Evolutionary conservation across 2,888 invertebrate genomes (phyloP).

Genomic region (Geotrupes spiniger): DNA sequence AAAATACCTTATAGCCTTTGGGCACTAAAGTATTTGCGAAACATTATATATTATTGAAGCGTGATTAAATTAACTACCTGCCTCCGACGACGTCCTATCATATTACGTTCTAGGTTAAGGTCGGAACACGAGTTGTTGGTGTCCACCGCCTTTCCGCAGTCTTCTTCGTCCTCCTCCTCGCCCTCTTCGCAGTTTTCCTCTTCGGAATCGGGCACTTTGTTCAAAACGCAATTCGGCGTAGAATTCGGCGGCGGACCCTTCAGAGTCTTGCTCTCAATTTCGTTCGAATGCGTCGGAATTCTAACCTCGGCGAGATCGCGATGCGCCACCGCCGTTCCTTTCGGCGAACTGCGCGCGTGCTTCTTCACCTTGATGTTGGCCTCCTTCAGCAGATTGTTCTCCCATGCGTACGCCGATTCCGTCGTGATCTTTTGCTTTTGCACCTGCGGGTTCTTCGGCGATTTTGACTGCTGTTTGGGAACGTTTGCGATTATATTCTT

Average conservation of each 20-base stretch:
- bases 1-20: too few species aligned
- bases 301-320: neutral
- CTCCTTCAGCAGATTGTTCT: conserved; percentile 16
- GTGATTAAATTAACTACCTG: too few species aligned
- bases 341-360: conserved; percentile 5
- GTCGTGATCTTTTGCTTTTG: conserved; percentile 10
- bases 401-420: conserved; percentile 18
- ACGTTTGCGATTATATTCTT: too few species aligned
- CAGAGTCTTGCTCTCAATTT: conserved; percentile 14
- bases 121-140: neutral
- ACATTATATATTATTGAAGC: too few species aligned
- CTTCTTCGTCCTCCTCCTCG: conserved; percentile 15
- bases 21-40: too few species aligned
- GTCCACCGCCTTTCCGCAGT: neutral
- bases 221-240: conserved; percentile 9
- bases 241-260: neutral
- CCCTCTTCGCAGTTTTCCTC: conserved; percentile 15
- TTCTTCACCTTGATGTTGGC: conserved; percentile 18
- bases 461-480: too few species aligned
- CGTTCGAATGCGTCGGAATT: conserved; percentile 9
- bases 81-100: too few species aligned
- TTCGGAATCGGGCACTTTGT: conserved; percentile 14
- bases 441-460: too few species aligned
- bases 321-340: neutral
- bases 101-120: too few species aligned